Conservation (phyloP, 2,113 vertebrate genomes). For the Peucedramus taeniatus region DNA sequence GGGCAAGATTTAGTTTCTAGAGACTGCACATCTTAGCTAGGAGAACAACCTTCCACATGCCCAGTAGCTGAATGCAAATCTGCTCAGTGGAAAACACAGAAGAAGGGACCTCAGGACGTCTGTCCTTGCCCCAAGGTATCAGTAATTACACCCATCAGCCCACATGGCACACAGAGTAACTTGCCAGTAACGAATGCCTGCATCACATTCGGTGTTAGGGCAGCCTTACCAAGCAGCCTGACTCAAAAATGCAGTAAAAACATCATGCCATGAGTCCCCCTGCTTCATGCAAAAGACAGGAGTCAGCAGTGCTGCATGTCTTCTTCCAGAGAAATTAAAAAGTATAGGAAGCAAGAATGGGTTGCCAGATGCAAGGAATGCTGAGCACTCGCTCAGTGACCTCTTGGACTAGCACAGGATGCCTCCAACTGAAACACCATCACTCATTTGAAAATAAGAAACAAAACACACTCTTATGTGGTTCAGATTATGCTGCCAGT, state of each 20-base stretch:
- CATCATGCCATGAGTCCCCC: background rate
- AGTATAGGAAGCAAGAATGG: background rate
- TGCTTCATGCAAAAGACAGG: background rate
- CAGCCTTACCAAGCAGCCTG: background rate
- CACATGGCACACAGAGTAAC: background rate
- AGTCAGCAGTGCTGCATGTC: accelerated
- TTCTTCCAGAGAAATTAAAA: background rate
- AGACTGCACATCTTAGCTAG: background rate
- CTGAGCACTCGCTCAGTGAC: accelerated
- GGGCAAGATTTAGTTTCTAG: background rate
- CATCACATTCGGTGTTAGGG: background rate
- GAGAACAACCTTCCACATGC: background rate
- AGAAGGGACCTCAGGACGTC: background rate
- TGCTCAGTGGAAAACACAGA: background rate
- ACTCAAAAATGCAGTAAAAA: background rate
- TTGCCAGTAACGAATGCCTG: background rate
- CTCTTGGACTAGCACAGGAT: background rate
- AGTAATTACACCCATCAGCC: background rate
- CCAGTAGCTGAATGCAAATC: background rate
- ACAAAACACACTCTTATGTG: background rate
- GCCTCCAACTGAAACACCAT: background rate
- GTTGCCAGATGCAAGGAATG: background rate
- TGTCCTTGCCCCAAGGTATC: background rate
- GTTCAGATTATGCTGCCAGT: background rate
- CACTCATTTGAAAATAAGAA: background rate